These are phyloP conservation scores for Empis livida DNA, from an alignment of 2,888 invertebrate genomes.

Conservation along the genomic window DNA sequence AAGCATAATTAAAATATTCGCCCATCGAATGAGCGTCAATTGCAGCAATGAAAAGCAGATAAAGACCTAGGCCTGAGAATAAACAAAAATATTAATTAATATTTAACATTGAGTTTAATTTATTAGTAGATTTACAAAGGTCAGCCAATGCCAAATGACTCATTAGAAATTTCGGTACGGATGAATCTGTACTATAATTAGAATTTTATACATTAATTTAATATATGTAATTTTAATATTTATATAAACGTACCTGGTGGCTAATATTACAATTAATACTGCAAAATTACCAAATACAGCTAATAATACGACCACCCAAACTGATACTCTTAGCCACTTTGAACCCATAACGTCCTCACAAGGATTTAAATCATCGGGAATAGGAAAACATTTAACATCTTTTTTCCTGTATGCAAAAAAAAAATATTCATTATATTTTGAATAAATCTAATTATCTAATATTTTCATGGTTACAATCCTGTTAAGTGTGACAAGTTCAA, in stretches of 20 bases:
- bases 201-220: background rate
- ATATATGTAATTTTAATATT: constrained; percentile 7
- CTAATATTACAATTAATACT: constrained; percentile 63
- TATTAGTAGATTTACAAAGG: constrained; percentile 43
- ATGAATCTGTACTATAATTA: constrained; percentile 35
- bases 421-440: background rate
- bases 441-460: background rate
- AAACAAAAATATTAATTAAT: too few species aligned
- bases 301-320: constrained; percentile 74
- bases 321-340: constrained; percentile 60
- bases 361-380: constrained; percentile 70
- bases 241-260: constrained; percentile 35
- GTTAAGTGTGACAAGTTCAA: too few species aligned
- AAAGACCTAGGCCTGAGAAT: constrained; percentile 51
- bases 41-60: constrained; percentile 68
- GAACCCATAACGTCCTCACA: constrained; percentile 86
- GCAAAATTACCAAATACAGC: constrained; percentile 75
- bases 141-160: constrained; percentile 80
- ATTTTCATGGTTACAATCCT: too few species aligned
- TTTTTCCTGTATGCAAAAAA: constrained; percentile 27
- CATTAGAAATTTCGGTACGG: constrained; percentile 60
- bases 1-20: constrained; percentile 80
- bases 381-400: constrained; percentile 54
- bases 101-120: too few species aligned
- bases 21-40: constrained; percentile 76